Evolutionary conservation across 2,113 vertebrate species (phyloP).

Genomic region (Bungarus multicinctus): DNA sequence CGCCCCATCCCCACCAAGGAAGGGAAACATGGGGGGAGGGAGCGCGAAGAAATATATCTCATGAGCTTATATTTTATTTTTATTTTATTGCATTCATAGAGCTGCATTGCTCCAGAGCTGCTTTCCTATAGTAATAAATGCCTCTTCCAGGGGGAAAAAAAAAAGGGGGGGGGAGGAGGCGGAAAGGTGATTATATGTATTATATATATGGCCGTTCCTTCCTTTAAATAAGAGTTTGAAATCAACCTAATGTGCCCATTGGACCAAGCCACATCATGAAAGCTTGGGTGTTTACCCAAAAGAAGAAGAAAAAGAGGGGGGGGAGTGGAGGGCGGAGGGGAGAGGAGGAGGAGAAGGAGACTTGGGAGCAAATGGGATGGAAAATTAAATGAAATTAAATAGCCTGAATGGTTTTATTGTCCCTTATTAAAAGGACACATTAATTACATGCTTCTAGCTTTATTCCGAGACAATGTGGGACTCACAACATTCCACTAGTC

Average conservation of each 20-base stretch:
- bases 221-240: conserved; percentile 82
- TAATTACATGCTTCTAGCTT: conserved; percentile 97
- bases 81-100: conserved; percentile 67
- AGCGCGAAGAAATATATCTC: background rate
- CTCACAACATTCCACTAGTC: conserved; percentile 86
- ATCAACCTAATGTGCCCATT: conserved; percentile 86
- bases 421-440: conserved; percentile 93
- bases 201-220: conserved; percentile 73
- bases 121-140: conserved; percentile 63
- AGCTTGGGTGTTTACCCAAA: conserved; percentile 74
- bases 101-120: conserved; percentile 57
- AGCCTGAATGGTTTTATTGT: conserved; percentile 94
- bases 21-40: background rate
- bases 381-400: conserved; percentile 99
- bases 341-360: conserved; percentile 79
- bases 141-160: conserved; percentile 84
- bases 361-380: conserved; percentile 96
- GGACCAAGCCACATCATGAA: conserved; percentile 83
- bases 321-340: background rate
- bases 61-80: conserved; percentile 56
- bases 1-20: conserved; percentile 82
- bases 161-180: conserved; percentile 80
- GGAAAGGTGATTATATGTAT: conserved; percentile 83
- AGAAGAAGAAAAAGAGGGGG: background rate
- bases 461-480: conserved; percentile 90